Base-by-base conservation (phyloP, 1,140 invertebrate species). In the Pseudomyrmex cubaensis region DNA sequence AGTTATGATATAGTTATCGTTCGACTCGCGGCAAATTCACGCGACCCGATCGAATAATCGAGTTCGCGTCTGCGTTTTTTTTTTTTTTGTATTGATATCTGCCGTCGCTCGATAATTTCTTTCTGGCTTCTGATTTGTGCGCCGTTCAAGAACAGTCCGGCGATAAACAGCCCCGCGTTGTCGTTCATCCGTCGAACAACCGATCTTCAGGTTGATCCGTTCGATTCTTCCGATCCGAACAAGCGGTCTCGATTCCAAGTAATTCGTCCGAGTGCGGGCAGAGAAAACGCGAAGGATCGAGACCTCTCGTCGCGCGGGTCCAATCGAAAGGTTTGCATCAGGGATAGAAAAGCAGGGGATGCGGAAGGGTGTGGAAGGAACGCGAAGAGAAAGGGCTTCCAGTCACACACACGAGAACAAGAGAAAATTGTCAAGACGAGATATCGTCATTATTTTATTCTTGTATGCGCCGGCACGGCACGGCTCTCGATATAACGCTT, bases 391-490 rank as follows among this genome's bases (percentile, higher is more conserved):
- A 2, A n/a, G 54, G n/a, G 8, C 54, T 48, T 72, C 54, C 76
- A 80, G 22, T 70, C 54, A 10, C 48, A 50, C n/a, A 72, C 69
- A 80, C 56, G 76, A 48, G 59, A 82, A 75, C 80, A 82, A 82
- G 72, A 82, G 61, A 76, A 75, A 82, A 76, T 73, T 75, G 46
- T 83, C 72, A 77, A 76, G 70, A 83, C 48, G 82, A 83, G 44
- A 80, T 54, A 72, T 70, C 76, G 64, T 83, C 50, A 77, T 57
- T 12, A n/a, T 83, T 83, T 52, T 75, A 77, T 75, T 83, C 74
- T 62, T 83, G 73, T 76, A 35, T n/a, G 59, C 59, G 62, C 70
- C 67, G 72, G 50, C 75, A 57, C 67, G 72, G 50, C 75, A 57
- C 61, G 70, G 59, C 52, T 83, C 69, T 80, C 52, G 62, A 83